phyloP scores from a whole-genome alignment of 2,113 vertebrate species.

The Campylomormyrus numenius region DNA sequence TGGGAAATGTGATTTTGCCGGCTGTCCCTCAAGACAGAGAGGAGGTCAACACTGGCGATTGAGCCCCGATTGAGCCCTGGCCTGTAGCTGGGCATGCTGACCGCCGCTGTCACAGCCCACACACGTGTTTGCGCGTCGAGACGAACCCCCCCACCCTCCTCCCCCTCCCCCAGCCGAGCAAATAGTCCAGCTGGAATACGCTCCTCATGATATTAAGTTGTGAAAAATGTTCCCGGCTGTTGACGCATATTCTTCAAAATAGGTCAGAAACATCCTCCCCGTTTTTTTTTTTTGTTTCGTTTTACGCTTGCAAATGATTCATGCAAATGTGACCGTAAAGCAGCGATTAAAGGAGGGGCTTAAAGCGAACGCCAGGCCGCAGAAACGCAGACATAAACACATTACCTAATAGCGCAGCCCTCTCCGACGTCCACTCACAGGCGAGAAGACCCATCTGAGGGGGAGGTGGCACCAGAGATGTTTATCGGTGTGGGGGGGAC shows the following conservation, averaged over 20 bases:
- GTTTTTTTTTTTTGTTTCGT: background rate
- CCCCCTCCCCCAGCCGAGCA: background rate
- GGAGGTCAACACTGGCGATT: background rate
- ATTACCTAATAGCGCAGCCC: conserved; percentile 2
- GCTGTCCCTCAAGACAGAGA: background rate
- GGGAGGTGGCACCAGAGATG: conserved; percentile 8
- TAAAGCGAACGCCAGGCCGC: background rate
- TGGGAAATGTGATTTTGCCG: background rate
- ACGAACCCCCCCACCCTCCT: background rate
- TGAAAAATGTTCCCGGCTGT: background rate
- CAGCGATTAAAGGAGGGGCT: background rate
- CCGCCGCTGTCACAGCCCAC: background rate
- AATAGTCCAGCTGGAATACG: background rate
- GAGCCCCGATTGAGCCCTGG: background rate
- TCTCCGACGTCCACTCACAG: background rate
- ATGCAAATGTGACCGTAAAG: background rate
- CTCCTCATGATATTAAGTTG: background rate
- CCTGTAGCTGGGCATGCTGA: background rate
- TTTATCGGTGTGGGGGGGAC: background rate
- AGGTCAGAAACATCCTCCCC: background rate
- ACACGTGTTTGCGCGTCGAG: background rate
- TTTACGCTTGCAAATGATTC: background rate
- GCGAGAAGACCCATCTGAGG: conserved; percentile 9
- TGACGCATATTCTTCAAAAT: background rate
- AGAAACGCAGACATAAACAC: conserved; percentile 21